These are phyloP conservation scores for Mercenaria mercenaria DNA, from an alignment of 1,140 invertebrate genomes.

Conservation along the genomic window DNA sequence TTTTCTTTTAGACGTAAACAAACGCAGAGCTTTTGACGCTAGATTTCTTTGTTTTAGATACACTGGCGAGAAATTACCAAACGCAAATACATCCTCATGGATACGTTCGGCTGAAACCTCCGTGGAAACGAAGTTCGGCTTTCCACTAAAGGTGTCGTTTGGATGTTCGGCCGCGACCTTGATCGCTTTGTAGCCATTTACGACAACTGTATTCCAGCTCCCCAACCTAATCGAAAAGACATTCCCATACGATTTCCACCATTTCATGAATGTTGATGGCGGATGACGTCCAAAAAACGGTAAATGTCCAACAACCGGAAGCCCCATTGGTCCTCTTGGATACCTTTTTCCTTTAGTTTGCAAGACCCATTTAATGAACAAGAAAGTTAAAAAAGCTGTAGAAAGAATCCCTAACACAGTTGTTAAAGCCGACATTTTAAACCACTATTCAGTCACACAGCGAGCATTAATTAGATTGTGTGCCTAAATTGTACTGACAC, in stretches of 20 bases:
- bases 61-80: slow-evolving; percentile 19
- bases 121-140: background rate
- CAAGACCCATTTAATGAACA: too few species aligned
- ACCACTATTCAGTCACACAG: too few species aligned
- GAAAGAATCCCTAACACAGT: too few species aligned
- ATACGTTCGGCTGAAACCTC: background rate
- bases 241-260: background rate
- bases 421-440: too few species aligned
- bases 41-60: slow-evolving; percentile 20
- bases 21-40: background rate
- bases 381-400: too few species aligned
- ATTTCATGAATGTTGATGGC: background rate
- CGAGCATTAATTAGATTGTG: too few species aligned
- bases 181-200: too few species aligned
- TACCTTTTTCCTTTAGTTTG: too few species aligned
- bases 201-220: slow-evolving; percentile 15
- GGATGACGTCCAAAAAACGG: background rate
- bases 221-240: background rate
- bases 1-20: background rate
- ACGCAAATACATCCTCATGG: background rate
- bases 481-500: too few species aligned
- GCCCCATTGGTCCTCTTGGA: background rate
- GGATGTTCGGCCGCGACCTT: too few species aligned
- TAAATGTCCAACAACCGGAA: background rate
- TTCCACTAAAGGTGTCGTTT: background rate